Evolutionary conservation across 2,888 invertebrate genomes (phyloP).

Genomic region (Trisateles emortualis): DNA sequence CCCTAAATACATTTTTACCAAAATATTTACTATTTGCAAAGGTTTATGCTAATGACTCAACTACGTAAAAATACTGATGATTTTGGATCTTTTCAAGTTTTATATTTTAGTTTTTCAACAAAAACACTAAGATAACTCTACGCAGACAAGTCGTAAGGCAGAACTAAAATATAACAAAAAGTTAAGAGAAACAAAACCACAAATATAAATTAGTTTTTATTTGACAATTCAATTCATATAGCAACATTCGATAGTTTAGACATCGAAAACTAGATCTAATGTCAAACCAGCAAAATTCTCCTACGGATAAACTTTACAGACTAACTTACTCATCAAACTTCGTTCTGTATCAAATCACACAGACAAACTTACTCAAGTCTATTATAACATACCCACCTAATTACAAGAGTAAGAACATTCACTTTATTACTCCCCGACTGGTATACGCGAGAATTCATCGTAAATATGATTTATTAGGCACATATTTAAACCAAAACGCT

Average conservation of each 20-base stretch:
- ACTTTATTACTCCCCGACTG: slow-evolving; percentile 32
- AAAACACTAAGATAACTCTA: too few species aligned
- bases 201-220: background rate
- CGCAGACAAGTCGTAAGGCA: too few species aligned
- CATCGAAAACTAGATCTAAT: slow-evolving; percentile 3
- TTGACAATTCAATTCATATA: background rate
- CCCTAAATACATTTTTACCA: too few species aligned
- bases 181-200: too few species aligned
- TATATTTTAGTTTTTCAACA: too few species aligned
- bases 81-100: too few species aligned
- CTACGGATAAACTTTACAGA: slow-evolving; percentile 2
- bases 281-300: slow-evolving; percentile 2
- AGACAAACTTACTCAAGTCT: slow-evolving; percentile 16
- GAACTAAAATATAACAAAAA: too few species aligned
- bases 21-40: too few species aligned
- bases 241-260: background rate
- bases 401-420: slow-evolving; percentile 21
- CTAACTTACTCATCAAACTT: slow-evolving; percentile 12
- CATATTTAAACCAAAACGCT: slow-evolving; percentile 34
- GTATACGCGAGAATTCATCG: slow-evolving; percentile 23
- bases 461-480: slow-evolving; percentile 45
- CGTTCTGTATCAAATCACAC: slow-evolving; percentile 21
- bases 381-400: slow-evolving; percentile 22
- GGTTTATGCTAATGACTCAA: too few species aligned
- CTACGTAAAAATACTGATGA: too few species aligned